A percentile compares a stretch with the other conserved stretches of the same genome.
Conservation (phyloP, 2,113 vertebrate species). For the Lucifuga dentata region DNA sequence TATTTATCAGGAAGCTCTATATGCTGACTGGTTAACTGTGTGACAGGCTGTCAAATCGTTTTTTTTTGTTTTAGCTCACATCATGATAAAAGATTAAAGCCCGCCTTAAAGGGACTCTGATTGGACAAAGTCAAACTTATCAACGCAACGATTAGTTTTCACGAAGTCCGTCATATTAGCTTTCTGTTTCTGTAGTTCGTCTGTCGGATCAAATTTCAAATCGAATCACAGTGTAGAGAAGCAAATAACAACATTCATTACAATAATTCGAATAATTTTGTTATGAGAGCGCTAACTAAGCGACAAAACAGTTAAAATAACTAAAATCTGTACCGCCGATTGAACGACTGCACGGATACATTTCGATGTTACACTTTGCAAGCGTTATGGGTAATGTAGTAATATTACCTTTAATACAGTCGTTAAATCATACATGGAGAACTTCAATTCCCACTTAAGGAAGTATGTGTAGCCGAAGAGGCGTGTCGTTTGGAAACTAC, state of each 20-base stretch:
- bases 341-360: conserved; percentile 1
- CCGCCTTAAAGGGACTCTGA: conserved; percentile 38
- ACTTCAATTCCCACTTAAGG: conserved; percentile 61
- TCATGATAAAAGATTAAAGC: conserved; percentile 23
- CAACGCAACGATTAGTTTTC: conserved; percentile 33
- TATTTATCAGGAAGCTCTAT: conserved; percentile 49
- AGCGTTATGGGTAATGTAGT: conserved; percentile 67
- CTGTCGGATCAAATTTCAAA: too few relatives aligned
- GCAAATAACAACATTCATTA: too few relatives aligned
- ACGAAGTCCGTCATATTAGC: conserved; percentile 8
- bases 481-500: conserved; percentile 50
- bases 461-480: conserved; percentile 20
- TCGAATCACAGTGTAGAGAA: too few relatives aligned
- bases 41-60: conserved; percentile 74
- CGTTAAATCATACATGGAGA: rapidly evolving
- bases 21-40: conserved; percentile 44
- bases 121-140: conserved; percentile 28
- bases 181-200: not conserved
- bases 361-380: conserved; percentile 16
- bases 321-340: not conserved
- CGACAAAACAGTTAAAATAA: not conserved
- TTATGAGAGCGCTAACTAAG: too few relatives aligned
- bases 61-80: conserved; percentile 35
- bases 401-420: not conserved
- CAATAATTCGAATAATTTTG: too few relatives aligned